Conservation (phyloP, 2,113 vertebrate genomes). For the Nothobranchius kuhntae region DNA sequence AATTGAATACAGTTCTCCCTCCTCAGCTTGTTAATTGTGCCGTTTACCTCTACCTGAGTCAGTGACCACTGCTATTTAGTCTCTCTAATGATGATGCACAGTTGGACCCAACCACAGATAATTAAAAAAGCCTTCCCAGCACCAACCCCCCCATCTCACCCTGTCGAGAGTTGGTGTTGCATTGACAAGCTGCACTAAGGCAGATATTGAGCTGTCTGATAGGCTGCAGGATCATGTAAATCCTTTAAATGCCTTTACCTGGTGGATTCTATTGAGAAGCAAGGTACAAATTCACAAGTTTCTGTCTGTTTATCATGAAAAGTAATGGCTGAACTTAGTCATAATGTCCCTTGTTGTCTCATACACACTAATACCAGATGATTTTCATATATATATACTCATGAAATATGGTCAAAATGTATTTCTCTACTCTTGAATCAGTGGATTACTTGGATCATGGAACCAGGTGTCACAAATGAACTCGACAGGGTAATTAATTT, state of each 20-base stretch:
- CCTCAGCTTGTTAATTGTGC: slow-evolving; percentile 96
- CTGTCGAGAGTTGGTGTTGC: slow-evolving; percentile 75
- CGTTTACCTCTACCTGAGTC: slow-evolving; percentile 99
- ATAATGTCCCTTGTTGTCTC: too few relatives aligned
- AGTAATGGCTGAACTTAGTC: background rate
- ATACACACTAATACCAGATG: too few relatives aligned
- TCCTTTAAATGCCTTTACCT: slow-evolving; percentile 29
- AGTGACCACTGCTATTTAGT: slow-evolving; percentile 98
- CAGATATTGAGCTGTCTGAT: slow-evolving; percentile 81
- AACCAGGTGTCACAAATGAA: too few relatives aligned
- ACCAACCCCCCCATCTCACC: slow-evolving; percentile 60
- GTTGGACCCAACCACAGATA: slow-evolving; percentile 94
- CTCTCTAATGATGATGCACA: slow-evolving; percentile 99
- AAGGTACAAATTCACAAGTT: slow-evolving; percentile 8
- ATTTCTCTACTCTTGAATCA: too few relatives aligned
- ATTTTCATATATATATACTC: too few relatives aligned
- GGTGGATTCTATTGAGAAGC: slow-evolving; percentile 28
- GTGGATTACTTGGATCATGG: too few relatives aligned
- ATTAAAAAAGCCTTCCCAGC: slow-evolving; percentile 88
- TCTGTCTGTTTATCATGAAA: background rate
- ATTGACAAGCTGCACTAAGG: slow-evolving; percentile 76
- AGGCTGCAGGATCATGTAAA: slow-evolving; percentile 56
- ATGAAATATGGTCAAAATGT: too few relatives aligned
- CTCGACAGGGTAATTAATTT: too few relatives aligned
- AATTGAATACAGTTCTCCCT: slow-evolving; percentile 98